Conservation (phyloP, 2,113 vertebrate species). For the Riparia riparia region DNA sequence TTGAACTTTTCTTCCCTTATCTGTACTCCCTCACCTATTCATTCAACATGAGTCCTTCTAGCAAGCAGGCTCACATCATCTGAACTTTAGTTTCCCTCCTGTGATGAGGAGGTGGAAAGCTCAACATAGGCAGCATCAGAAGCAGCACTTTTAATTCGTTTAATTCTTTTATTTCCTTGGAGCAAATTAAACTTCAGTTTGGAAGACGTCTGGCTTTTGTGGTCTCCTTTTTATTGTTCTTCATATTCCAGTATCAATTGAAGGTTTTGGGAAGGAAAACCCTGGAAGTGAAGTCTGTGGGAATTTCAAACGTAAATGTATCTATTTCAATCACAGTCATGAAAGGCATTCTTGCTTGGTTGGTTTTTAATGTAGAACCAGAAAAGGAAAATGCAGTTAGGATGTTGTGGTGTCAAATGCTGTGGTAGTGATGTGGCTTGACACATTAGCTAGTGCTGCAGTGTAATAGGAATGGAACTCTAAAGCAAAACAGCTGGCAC, state of each 20-base stretch:
- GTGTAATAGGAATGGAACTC: not conserved
- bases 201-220: not conserved
- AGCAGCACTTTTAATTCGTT: not conserved
- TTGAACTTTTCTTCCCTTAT: not conserved
- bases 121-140: not conserved
- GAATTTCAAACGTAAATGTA: not conserved
- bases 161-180: not conserved
- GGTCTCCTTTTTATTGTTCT: not conserved
- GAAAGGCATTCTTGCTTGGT: not conserved
- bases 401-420: not conserved
- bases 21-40: not conserved
- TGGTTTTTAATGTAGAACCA: not conserved
- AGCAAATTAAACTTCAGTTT: not conserved
- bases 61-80: not conserved
- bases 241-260: accelerated
- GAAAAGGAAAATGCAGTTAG: not conserved
- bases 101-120: not conserved
- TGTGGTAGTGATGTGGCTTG: not conserved
- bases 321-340: not conserved
- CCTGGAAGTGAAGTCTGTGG: not conserved
- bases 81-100: not conserved
- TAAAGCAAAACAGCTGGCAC: not conserved
- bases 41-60: not conserved
- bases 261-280: not conserved
- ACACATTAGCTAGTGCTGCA: not conserved